Evolutionary conservation across 2,888 invertebrate species (phyloP).

Genomic region (Andrena bicolor): DNA sequence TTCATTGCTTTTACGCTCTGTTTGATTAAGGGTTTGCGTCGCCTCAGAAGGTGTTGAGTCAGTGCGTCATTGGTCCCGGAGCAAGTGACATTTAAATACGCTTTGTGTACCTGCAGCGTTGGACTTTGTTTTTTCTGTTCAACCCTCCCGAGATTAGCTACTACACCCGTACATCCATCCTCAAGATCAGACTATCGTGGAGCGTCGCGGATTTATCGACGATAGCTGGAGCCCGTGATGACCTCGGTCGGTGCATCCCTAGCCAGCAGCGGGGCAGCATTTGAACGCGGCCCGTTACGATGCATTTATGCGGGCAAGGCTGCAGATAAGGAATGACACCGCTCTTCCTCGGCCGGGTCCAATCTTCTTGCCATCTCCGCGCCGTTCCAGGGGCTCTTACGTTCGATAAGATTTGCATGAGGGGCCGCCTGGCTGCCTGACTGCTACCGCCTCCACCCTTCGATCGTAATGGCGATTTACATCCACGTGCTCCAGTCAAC

Average conservation of each 20-base stretch:
- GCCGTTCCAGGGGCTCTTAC: conserved; percentile 56
- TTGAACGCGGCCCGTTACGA: conserved; percentile 73
- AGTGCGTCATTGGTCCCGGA: too few species aligned
- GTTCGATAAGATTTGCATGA: conserved; percentile 73
- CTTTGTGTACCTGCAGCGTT: too few species aligned
- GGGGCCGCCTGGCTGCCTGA: conserved; percentile 27
- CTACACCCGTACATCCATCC: background rate
- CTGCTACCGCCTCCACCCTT: conserved; percentile 43
- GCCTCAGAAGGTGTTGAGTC: too few species aligned
- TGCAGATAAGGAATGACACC: conserved; percentile 80
- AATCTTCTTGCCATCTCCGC: conserved; percentile 76
- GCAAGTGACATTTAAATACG: too few species aligned
- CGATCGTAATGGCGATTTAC: conserved; percentile 70
- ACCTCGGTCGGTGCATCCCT: conserved; percentile 39
- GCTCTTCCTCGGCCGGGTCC: conserved; percentile 67
- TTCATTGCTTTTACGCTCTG: too few species aligned
- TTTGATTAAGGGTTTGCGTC: too few species aligned
- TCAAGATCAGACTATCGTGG: conserved; percentile 32
- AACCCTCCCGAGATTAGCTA: background rate
- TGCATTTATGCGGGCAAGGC: conserved; percentile 78
- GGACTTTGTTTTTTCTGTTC: too few species aligned
- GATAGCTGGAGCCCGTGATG: conserved; percentile 4
- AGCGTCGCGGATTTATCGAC: background rate
- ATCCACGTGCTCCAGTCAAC: conserved; percentile 58
- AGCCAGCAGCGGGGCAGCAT: conserved; percentile 52